Evolutionary conservation across 2,797 vertebrate genomes (phyloP), one percentile per base, ranked within the genome.

Genomic region (Cygnus olor): DNA sequence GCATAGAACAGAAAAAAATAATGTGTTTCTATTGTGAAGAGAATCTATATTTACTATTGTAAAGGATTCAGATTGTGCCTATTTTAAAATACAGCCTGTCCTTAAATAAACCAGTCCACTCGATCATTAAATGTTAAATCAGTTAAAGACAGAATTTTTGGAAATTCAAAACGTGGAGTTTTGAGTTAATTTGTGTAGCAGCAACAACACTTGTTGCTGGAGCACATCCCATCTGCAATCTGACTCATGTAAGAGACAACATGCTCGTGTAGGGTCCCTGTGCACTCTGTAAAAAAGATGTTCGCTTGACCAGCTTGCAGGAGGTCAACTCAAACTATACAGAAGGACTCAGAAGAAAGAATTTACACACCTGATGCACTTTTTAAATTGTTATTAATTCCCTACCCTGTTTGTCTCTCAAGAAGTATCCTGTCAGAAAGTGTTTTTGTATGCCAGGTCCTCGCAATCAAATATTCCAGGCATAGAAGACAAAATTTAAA

Each of bases 241-340:
- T 32, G 17, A n/a, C 34, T 65, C 20, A 8, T 3, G 3, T 34
- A 45, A 30, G 21, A 5, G 10, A 17, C 3, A 2, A 28, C 1
- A 1, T 58, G 14, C 20, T 28, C 14, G 9, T 0, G 0, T 3
- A 65, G 21, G 11, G 18, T 51, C 15, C 40, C 40, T 40, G 36
- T 2, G 2, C 38, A 60, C 2, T 32, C 8, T 6, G 11, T 6
- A 14, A 78, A 40, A 25, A 42, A 66, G 34, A 40, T 8, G 3
- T 21, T 85, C 27, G 28, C 8, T 18, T 74, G n/a, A 45, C 16
- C 53, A 14, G 28, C 6, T 19, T 28, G 17, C 40, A 73, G 42
- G 22, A 73, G 6, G 10, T 70, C 25, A 66, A 64, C 11, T 10
- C 63, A 71, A 70, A 63, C 42, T n/a, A 36, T 30, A 73, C 14